Evolutionary conservation across 2,113 vertebrate species (phyloP).

Genomic region (Spea multiplicata): DNA sequence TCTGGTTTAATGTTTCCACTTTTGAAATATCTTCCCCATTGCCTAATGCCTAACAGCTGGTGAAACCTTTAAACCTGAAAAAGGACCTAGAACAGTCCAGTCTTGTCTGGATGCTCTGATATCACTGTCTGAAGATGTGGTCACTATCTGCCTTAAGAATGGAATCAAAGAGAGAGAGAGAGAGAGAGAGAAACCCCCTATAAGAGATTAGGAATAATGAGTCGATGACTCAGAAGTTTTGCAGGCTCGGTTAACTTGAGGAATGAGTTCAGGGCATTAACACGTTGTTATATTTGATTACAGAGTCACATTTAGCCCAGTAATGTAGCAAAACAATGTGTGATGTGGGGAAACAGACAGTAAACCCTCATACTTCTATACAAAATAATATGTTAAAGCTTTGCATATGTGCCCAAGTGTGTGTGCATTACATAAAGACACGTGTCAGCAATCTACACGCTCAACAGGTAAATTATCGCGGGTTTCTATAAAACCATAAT

Average conservation of each 20-base stretch:
- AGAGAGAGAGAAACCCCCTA: slow-evolving; percentile 17
- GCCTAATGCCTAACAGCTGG: not conserved
- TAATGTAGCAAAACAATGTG: slow-evolving; percentile 1
- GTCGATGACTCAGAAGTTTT: slow-evolving; percentile 28
- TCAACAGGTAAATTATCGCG: too few species aligned
- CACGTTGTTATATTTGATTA: slow-evolving; percentile 1
- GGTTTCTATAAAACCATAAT: too few species aligned
- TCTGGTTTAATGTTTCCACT: slow-evolving; percentile 5
- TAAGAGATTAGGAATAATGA: slow-evolving; percentile 11
- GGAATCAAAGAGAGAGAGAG: slow-evolving; percentile 5
- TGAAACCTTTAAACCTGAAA: slow-evolving; percentile 32
- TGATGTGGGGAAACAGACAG: too few species aligned
- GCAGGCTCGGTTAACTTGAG: slow-evolving; percentile 16
- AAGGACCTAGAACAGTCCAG: not conserved
- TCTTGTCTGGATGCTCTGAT: slow-evolving; percentile 38
- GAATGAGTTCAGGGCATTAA: slow-evolving; percentile 15
- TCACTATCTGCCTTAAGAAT: slow-evolving; percentile 29
- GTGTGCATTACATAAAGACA: too few species aligned
- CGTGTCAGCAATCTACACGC: too few species aligned
- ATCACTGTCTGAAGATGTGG: slow-evolving; percentile 42
- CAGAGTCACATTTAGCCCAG: not conserved
- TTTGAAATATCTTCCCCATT: slow-evolving; percentile 23
- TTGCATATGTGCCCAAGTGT: too few species aligned
- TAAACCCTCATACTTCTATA: too few species aligned
- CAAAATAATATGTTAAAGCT: too few species aligned